A percentile compares a stretch with the other conserved stretches of the same genome.
These are phyloP conservation scores for Brenthis daphne DNA, from an alignment of 2,888 invertebrate genomes.

Conservation along the genomic window DNA sequence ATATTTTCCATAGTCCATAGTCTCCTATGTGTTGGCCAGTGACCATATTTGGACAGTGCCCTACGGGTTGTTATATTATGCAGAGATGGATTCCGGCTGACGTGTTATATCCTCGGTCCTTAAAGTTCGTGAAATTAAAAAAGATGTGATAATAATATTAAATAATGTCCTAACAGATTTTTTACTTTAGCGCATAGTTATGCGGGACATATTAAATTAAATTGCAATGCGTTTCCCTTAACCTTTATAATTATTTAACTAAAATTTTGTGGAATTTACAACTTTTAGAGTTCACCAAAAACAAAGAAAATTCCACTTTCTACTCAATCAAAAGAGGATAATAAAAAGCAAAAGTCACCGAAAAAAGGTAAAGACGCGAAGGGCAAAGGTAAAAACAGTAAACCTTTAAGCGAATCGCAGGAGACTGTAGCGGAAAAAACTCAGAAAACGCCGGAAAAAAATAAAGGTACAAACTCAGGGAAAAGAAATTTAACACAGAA, in stretches of 20 bases:
- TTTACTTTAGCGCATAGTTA: too few species aligned
- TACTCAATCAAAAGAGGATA: constrained; percentile 59
- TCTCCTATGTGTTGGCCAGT: too few species aligned
- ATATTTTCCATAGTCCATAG: too few species aligned
- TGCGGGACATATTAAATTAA: background rate
- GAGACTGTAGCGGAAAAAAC: constrained; percentile 52
- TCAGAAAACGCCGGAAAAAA: constrained; percentile 41
- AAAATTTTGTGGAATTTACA: background rate
- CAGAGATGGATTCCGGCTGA: too few species aligned
- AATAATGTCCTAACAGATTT: too few species aligned
- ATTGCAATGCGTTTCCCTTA: background rate
- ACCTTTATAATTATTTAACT: too few species aligned
- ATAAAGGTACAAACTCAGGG: background rate
- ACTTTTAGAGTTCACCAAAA: constrained; percentile 55
- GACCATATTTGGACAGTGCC: too few species aligned
- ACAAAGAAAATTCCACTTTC: constrained; percentile 56
- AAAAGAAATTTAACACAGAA: constrained; percentile 41
- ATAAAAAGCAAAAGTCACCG: background rate
- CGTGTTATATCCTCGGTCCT: too few species aligned
- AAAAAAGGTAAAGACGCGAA: constrained; percentile 35
- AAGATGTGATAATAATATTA: too few species aligned
- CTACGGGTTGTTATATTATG: too few species aligned
- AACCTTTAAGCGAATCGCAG: constrained; percentile 60
- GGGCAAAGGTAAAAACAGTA: constrained; percentile 50
- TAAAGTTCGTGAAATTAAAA: too few species aligned